These are phyloP conservation scores for Lordiphosa collinella DNA, from an alignment of 1,140 invertebrate species.

Conservation along the genomic window DNA sequence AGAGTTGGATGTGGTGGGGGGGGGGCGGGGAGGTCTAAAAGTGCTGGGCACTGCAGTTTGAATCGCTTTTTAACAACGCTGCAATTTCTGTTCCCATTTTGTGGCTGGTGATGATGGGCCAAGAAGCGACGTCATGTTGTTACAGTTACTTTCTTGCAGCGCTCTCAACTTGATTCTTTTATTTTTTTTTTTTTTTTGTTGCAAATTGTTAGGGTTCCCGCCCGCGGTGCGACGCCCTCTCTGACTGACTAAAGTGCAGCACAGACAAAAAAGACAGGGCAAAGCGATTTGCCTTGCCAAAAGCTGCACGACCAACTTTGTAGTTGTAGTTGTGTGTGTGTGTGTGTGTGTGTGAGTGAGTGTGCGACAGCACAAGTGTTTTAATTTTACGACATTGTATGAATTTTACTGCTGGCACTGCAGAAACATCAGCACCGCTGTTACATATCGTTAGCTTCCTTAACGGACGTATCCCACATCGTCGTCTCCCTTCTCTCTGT, in stretches of 20 bases:
- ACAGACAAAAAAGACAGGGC: constrained; percentile 28
- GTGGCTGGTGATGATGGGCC: constrained; percentile 42
- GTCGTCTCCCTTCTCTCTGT: neutral
- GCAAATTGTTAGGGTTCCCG: constrained; percentile 63
- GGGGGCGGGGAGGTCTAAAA: constrained; percentile 10
- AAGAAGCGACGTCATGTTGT: constrained; percentile 60
- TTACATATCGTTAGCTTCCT: constrained; percentile 77
- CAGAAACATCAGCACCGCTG: constrained; percentile 74
- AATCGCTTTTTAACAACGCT: constrained; percentile 72
- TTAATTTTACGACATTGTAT: constrained; percentile 79
- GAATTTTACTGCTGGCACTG: constrained; percentile 79
- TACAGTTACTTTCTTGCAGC: constrained; percentile 69
- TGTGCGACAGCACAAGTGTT: constrained; percentile 70
- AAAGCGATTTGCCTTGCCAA: constrained; percentile 75
- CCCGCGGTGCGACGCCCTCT: constrained; percentile 34
- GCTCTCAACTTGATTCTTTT: constrained; percentile 34
- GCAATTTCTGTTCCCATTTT: constrained; percentile 54
- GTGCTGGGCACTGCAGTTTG: constrained; percentile 48
- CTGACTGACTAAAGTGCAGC: constrained; percentile 42
- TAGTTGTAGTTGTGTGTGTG: constrained; percentile 37
- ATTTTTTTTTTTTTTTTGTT: constrained; percentile 25
- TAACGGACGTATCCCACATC: constrained; percentile 75
- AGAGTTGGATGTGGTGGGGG: neutral
- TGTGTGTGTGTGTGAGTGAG: constrained; percentile 14
- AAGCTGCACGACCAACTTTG: constrained; percentile 71